These are phyloP conservation scores for Bombus fervidus DNA, from an alignment of 1,140 invertebrate species.

Conservation along the genomic window DNA sequence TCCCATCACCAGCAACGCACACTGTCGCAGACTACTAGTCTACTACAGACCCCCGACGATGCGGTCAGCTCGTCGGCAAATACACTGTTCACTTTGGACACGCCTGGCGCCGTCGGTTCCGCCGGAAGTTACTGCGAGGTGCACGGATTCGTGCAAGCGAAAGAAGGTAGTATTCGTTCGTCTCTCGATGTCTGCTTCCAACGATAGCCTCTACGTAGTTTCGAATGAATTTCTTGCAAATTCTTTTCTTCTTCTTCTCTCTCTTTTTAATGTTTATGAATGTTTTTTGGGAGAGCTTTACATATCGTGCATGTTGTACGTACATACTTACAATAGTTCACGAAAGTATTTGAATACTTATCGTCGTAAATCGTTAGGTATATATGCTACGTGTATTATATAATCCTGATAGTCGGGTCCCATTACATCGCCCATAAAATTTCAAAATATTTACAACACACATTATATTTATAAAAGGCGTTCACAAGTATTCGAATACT, in stretches of 20 bases:
- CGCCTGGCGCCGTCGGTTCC: conserved; percentile 78
- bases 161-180: conserved; percentile 82
- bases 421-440: not conserved
- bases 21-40: conserved; percentile 69
- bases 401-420: not conserved
- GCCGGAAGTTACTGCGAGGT: conserved; percentile 84
- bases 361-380: not conserved
- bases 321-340: not conserved
- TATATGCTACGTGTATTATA: not conserved
- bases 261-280: not conserved
- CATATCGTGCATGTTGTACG: not conserved
- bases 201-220: not conserved
- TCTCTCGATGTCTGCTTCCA: not conserved
- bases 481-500: not conserved
- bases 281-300: not conserved
- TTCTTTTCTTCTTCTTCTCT: not conserved
- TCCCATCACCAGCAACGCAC: conserved; percentile 67
- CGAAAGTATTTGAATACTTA: not conserved
- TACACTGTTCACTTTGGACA: conserved; percentile 83
- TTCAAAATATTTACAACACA: not conserved
- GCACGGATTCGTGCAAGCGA: conserved; percentile 84
- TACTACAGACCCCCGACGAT: conserved; percentile 75
- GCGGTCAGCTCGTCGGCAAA: conserved; percentile 78
- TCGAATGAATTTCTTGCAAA: conserved; percentile 5
- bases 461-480: not conserved